These are phyloP conservation scores for Rhipidura dahli DNA, from an alignment of 2,113 vertebrate genomes.

Conservation along the genomic window DNA sequence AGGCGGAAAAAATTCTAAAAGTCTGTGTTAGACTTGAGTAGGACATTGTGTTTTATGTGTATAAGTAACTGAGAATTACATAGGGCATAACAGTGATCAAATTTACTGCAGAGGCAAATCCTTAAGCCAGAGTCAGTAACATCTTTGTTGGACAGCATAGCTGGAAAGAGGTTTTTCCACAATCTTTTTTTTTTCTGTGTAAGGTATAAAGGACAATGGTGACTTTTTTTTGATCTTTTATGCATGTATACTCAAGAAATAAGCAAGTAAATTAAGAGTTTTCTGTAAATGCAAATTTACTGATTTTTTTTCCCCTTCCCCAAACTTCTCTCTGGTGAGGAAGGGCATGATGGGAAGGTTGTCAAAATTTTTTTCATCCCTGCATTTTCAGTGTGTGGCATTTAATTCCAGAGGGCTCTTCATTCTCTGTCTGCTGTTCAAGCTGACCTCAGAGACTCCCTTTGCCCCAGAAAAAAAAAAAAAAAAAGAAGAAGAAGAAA, in stretches of 20 bases:
- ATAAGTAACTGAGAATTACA: background rate
- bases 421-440: background rate
- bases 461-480: background rate
- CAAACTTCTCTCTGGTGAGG: background rate
- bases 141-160: background rate
- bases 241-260: background rate
- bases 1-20: background rate
- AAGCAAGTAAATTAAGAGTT: background rate
- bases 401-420: background rate
- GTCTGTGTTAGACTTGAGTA: background rate
- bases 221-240: background rate
- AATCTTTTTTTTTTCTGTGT: background rate
- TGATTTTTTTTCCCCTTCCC: background rate
- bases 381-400: background rate
- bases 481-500: background rate
- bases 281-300: background rate
- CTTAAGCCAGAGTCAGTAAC: background rate
- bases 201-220: background rate
- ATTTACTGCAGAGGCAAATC: background rate
- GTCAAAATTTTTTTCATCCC: background rate
- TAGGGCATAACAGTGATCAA: background rate
- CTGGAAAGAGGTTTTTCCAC: background rate
- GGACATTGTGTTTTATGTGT: too few relatives aligned
- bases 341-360: background rate
- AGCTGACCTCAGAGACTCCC: background rate